phyloP scores from a whole-genome alignment of 2,888 invertebrate species.

The Trichogramma evanescens region DNA sequence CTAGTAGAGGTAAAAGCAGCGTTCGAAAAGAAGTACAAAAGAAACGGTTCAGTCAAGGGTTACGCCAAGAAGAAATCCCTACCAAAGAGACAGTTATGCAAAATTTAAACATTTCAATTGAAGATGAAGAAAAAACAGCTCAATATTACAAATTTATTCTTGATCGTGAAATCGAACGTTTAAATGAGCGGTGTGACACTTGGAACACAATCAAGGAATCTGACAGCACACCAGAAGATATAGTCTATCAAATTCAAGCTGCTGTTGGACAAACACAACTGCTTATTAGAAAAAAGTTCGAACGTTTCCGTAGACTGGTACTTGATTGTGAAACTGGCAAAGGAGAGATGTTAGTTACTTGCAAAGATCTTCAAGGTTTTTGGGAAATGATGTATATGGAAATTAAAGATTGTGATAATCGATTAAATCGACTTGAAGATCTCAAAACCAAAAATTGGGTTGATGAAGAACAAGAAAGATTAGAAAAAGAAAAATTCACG shows the following conservation, averaged over 20 bases:
- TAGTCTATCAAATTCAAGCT: constrained; percentile 57
- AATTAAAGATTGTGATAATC: constrained; percentile 40
- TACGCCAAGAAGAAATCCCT: constrained; percentile 29
- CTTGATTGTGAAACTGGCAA: constrained; percentile 45
- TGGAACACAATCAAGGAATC: constrained; percentile 53
- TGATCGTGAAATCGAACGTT: constrained; percentile 51
- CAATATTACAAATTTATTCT: constrained; percentile 47
- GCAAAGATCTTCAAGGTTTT: constrained; percentile 74
- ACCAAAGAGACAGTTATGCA: constrained; percentile 38
- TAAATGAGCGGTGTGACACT: constrained; percentile 50
- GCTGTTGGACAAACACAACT: constrained; percentile 74
- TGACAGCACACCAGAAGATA: constrained; percentile 48
- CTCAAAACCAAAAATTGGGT: constrained; percentile 43
- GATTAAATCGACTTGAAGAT: constrained; percentile 33
- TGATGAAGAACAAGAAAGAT: constrained; percentile 44
- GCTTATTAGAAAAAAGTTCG: constrained; percentile 68
- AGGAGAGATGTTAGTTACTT: constrained; percentile 53
- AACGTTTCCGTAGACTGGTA: constrained; percentile 59
- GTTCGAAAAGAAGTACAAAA: constrained; percentile 50
- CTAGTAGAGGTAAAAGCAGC: constrained; percentile 56
- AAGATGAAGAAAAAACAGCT: constrained; percentile 40
- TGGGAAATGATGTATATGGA: constrained; percentile 83
- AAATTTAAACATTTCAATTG: constrained; percentile 33
- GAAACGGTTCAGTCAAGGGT: constrained; percentile 23
- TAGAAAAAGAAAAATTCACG: constrained; percentile 24